Base-by-base conservation (phyloP, 2,797 vertebrate species). In the Eulemur mongoz region DNA sequence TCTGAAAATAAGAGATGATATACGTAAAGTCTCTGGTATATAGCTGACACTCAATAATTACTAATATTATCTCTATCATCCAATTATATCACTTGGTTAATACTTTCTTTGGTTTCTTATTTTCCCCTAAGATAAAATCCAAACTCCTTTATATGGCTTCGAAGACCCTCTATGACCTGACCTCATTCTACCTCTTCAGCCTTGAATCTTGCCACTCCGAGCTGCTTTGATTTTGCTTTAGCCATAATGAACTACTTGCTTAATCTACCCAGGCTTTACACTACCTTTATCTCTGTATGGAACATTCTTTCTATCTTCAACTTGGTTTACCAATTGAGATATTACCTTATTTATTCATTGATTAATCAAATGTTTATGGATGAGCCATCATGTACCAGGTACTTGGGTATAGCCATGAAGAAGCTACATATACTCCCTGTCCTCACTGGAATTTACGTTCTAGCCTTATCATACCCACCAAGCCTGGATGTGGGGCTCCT, bases 1-100 rank as follows among this genome's bases (percentile, higher is more conserved):
- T 89, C 35, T 84, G 22, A 89, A 91, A 95, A 38, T 82, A 76
- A 85, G 57, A 96, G 40, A 75, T 73, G 54, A 48, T 70, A 48
- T 82, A 59, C 11, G 23, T 76, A 72, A 86, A 91, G n/a, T 78
- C 73, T 86, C 75, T 89, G 35, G 76, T 40, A 65, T 70, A 32
- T 17, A 50, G 69, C 12, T 93, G 73, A 59, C 65, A 57, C 54
- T 57, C 22, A 69, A 17, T 73, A 76, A 89, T 48, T 45, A 84
- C 25, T 79, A 30, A 23, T 91, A 38, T 70, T 79, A 84, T 48
- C 43, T 65, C 50, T 93, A 35, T 54, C 15, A 54, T 69, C 73
- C 45, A 45, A 57, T 25, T 81, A 25, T 90, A 87, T n/a, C 38
- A 87, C 45, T 52, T 81, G 57, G 25, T 82, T 43, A 82, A 50